phyloP scores from a whole-genome alignment of 2,797 vertebrate species.

The Gorsachius magnificus region DNA sequence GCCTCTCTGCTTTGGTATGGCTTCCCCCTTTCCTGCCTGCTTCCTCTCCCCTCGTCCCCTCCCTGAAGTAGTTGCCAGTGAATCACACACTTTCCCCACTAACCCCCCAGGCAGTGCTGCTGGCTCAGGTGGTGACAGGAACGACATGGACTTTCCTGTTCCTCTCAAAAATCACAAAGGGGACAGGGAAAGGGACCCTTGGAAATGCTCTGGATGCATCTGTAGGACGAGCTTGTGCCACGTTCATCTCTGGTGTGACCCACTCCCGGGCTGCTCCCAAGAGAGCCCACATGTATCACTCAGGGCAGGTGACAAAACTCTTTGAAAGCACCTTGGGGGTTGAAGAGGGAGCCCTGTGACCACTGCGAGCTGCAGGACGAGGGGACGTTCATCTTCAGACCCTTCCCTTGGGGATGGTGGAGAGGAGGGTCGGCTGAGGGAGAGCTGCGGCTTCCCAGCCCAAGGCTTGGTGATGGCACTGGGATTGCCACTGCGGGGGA shows the following conservation, averaged over 20 bases:
- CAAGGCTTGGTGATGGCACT: background rate
- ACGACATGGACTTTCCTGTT: background rate
- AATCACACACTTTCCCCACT: background rate
- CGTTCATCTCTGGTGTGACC: background rate
- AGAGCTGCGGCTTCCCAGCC: background rate
- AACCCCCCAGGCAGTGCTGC: background rate
- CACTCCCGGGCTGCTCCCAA: background rate
- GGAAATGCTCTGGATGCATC: background rate
- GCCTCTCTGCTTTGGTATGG: background rate
- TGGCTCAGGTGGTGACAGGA: background rate
- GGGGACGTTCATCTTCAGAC: background rate
- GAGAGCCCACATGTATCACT: rapidly evolving
- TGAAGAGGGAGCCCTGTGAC: background rate
- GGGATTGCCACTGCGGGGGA: background rate
- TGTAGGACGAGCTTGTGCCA: background rate
- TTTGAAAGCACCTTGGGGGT: background rate
- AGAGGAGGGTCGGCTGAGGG: background rate
- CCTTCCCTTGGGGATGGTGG: background rate
- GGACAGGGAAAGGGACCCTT: background rate
- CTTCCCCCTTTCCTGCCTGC: background rate
- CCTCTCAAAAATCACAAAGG: background rate
- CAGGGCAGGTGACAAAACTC: background rate
- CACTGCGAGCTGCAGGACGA: background rate
- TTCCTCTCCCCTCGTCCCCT: rapidly evolving
- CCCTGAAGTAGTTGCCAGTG: background rate